Evolutionary conservation across 2,113 vertebrate genomes (phyloP).

Genomic region (Dolichotis patagonum): DNA sequence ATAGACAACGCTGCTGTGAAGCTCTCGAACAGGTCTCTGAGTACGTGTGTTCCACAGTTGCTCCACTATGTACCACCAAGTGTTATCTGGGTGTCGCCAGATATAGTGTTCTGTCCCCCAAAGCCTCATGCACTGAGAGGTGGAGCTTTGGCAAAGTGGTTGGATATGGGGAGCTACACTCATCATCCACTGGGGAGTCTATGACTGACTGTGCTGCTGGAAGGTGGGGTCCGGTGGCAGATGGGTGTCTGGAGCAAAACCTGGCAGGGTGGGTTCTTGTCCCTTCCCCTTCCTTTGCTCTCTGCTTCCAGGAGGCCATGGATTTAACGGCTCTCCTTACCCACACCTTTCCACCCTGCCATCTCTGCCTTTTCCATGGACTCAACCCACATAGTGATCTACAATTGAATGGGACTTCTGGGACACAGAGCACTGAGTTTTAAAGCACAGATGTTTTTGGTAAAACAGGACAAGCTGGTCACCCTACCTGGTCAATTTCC

Average conservation of each 20-base stretch:
- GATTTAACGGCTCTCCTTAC: neutral
- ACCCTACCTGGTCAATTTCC: neutral
- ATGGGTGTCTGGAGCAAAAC: neutral
- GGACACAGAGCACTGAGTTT: neutral
- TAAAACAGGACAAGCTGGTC: neutral
- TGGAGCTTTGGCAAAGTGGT: neutral
- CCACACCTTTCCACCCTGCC: neutral
- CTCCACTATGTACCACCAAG: neutral
- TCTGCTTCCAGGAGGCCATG: neutral
- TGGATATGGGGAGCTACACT: neutral
- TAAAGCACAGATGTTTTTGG: conserved; percentile 25
- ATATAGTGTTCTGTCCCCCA: neutral
- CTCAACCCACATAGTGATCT: neutral
- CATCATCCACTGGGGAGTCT: neutral
- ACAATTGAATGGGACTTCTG: neutral
- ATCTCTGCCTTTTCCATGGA: neutral
- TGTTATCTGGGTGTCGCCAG: neutral
- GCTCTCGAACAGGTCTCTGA: neutral
- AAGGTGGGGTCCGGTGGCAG: neutral
- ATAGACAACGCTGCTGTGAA: neutral
- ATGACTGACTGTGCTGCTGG: neutral
- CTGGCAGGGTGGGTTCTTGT: neutral
- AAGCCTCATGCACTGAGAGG: neutral
- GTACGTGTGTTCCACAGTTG: neutral
- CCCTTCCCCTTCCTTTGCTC: neutral